Percentiles rank a stretch among this genome's conserved stretches.
phyloP scores from a whole-genome alignment of 2,888 invertebrate species.

The Cerceris rybyensis region DNA sequence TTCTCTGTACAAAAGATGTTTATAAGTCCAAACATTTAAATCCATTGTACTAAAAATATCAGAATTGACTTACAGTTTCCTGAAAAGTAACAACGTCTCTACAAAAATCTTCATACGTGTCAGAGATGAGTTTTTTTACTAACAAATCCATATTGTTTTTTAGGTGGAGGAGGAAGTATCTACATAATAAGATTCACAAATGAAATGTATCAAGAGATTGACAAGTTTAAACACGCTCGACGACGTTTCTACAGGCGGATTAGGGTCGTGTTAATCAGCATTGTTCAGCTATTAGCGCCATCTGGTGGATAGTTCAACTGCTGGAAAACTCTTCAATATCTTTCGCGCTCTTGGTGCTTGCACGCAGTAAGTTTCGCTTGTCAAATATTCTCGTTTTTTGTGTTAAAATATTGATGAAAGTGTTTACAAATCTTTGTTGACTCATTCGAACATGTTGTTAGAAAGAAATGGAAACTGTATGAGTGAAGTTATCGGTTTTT shows the following conservation, averaged over 20 bases:
- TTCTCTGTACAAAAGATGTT: neutral
- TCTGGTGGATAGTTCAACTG: neutral
- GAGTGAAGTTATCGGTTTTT: too few relatives aligned
- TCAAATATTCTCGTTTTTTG: too few relatives aligned
- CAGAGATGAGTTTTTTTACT: slow-evolving; percentile 68
- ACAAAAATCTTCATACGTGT: slow-evolving; percentile 69
- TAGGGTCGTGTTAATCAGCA: neutral
- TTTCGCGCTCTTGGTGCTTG: too few relatives aligned
- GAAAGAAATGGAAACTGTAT: too few relatives aligned
- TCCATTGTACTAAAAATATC: slow-evolving; percentile 2
- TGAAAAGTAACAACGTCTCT: slow-evolving; percentile 79
- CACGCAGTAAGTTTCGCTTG: too few relatives aligned
- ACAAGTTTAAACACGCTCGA: neutral
- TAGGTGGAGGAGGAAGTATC: neutral
- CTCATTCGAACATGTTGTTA: too few relatives aligned
- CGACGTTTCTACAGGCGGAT: neutral
- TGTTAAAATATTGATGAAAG: too few relatives aligned
- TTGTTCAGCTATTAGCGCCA: neutral
- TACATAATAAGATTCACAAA: neutral
- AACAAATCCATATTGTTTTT: slow-evolving; percentile 55
- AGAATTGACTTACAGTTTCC: slow-evolving; percentile 78
- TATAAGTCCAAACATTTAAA: neutral
- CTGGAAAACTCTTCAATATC: too few relatives aligned
- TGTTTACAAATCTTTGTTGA: too few relatives aligned
- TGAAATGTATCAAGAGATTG: neutral